These are phyloP conservation scores for Machaerirhynchus nigripectus DNA, from an alignment of 2,113 vertebrate genomes.

Conservation along the genomic window DNA sequence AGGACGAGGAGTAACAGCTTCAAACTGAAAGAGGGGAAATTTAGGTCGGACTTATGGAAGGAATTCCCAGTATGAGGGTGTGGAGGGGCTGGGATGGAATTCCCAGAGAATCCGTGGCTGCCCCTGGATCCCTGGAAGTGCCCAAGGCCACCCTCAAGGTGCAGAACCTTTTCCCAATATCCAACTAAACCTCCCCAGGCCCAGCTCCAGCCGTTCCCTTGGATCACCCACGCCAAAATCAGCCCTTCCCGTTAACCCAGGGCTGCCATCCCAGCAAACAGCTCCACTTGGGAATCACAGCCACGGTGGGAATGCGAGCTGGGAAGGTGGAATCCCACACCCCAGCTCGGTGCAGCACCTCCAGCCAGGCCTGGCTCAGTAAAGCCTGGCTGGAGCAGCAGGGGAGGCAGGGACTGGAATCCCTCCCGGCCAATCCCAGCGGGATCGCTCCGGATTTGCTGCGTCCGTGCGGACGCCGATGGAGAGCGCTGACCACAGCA, in stretches of 20 bases:
- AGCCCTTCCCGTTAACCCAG: neutral
- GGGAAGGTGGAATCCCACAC: neutral
- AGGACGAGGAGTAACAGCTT: too few relatives aligned
- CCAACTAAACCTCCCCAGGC: fast-evolving
- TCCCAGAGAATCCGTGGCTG: neutral
- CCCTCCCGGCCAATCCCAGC: fast-evolving
- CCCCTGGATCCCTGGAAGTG: neutral
- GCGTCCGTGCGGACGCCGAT: fast-evolving
- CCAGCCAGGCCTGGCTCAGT: neutral
- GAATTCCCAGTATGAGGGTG: too few relatives aligned
- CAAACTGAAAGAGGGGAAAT: too few relatives aligned
- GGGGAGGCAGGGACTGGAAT: neutral
- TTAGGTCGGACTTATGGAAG: too few relatives aligned
- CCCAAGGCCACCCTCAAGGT: neutral
- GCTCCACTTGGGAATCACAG: neutral
- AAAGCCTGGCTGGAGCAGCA: neutral
- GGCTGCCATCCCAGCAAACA: neutral
- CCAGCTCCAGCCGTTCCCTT: neutral
- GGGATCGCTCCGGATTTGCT: neutral
- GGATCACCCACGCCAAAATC: neutral
- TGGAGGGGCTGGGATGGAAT: too few relatives aligned
- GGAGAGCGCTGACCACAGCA: neutral
- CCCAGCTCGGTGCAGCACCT: fast-evolving
- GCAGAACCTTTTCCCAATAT: neutral
- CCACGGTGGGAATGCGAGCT: neutral